Evolutionary conservation across 1,140 invertebrate species (phyloP).

Genomic region (Drosophila pectinifera): DNA sequence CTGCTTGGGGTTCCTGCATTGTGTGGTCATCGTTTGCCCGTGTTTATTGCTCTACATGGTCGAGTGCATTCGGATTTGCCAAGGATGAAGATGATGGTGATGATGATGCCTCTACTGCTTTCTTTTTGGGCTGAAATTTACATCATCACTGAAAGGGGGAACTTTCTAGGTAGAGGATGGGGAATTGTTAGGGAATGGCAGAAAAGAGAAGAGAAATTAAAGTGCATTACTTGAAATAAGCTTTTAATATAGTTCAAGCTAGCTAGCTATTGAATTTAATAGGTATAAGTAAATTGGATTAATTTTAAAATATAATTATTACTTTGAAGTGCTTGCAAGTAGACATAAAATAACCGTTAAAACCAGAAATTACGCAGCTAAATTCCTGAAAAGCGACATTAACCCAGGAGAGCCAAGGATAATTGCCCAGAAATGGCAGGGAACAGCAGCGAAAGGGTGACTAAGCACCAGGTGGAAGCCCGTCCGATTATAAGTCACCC

Average conservation of each 20-base stretch:
- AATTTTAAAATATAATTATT: neutral
- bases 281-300: neutral
- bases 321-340: neutral
- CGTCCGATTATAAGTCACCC: conserved; percentile 22
- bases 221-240: neutral
- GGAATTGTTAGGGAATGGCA: neutral
- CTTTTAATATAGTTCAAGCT: too few species aligned
- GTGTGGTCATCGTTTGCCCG: conserved; percentile 71
- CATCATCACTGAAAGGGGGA: conserved; percentile 9
- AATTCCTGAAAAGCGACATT: conserved; percentile 16
- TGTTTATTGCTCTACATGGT: conserved; percentile 80
- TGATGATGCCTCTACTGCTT: conserved; percentile 42
- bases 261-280: neutral
- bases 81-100: conserved; percentile 31
- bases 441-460: conserved; percentile 45
- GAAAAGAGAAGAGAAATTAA: neutral
- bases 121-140: conserved; percentile 31
- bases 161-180: conserved; percentile 1
- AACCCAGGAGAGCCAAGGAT: conserved; percentile 24
- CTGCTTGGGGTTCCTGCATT: conserved; percentile 49
- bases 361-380: conserved; percentile 27
- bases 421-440: conserved; percentile 48
- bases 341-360: conserved; percentile 38
- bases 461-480: conserved; percentile 74
- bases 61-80: conserved; percentile 71